Percentiles rank a stretch among this genome's conserved stretches.
Conservation (phyloP, 2,888 invertebrate genomes). For the Drosophila recens region DNA sequence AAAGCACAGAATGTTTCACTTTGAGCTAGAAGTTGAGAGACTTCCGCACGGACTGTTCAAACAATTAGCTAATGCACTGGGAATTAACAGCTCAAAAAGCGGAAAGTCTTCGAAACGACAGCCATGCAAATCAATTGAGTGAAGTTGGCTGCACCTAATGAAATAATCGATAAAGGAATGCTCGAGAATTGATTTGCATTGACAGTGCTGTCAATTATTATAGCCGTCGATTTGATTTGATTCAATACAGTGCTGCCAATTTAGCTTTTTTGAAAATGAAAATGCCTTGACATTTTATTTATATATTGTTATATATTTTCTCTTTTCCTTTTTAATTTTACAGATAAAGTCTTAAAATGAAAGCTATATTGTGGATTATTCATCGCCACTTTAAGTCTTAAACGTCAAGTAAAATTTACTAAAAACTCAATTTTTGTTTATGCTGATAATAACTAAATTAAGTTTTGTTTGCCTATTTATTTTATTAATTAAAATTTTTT, state of each 20-base stretch:
- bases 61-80: slow-evolving; percentile 66
- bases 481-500: not conserved
- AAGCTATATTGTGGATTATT: no score
- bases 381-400: no score
- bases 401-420: no score
- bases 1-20: slow-evolving; percentile 66
- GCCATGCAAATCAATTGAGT: slow-evolving; percentile 43
- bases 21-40: slow-evolving; percentile 43
- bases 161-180: slow-evolving; percentile 16
- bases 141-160: slow-evolving; percentile 19
- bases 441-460: no score
- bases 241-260: slow-evolving; percentile 9
- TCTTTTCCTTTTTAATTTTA: no score
- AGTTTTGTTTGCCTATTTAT: no score
- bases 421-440: no score
- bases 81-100: slow-evolving; percentile 34
- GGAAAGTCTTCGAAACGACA: slow-evolving; percentile 30
- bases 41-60: slow-evolving; percentile 59
- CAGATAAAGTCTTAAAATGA: no score
- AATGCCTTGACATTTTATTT: no score
- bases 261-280: not conserved
- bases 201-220: slow-evolving; percentile 19
- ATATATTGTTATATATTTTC: no score
- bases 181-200: slow-evolving; percentile 29
- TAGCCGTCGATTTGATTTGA: not conserved